Base-by-base conservation (phyloP, 2,797 vertebrate species). In the Xiphorhynchus erythropygius region DNA sequence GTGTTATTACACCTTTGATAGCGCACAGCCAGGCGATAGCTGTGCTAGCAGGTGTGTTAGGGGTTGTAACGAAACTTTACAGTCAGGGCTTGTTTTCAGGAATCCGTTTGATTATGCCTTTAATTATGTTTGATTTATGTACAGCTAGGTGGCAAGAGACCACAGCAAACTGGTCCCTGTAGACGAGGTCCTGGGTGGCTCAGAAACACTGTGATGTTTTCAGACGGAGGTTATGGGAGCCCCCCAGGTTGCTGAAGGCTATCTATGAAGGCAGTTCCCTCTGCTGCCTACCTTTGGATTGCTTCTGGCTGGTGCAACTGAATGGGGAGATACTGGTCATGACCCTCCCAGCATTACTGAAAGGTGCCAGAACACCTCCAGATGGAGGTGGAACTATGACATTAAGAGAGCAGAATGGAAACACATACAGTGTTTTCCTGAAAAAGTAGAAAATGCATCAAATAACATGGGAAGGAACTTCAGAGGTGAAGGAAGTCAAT, bases 1-100 rank as follows among this genome's bases (percentile, higher is more conserved):
- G 5, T 96, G 94, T 96, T 96, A 94, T 96, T 96, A 12, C 94
- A 95, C 92, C 93, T 97, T 96, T 96, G 96, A 96, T 90, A 95
- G 93, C 1, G 0, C 91, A 64, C 85, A 93, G 85, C 70, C 67
- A 7, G 92, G 85, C 27, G 4, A 94, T 92, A 33, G 95, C 94
- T 89, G 84, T 23, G 0, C 73, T 87, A 89, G 89, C 94, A 97
- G 94, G 94, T 94, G 93, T 95, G 95, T 88, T 39, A 93, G 70
- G 83, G 87, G 63, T 21, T 93, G 80, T 23, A 73, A 69, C 0
- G 6, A 87, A 86, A 86, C 69, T 76, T 96, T 91, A 93, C 87
- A 94, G 93, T 81, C 90, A 68, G 84, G 93, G 67, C 82, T 95
- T 96, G 84, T 96, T 94, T 94, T 90, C 92, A 91, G 68, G 79